These are phyloP conservation scores for Melanaphis sacchari DNA, from an alignment of 1,140 invertebrate genomes.

Conservation along the genomic window DNA sequence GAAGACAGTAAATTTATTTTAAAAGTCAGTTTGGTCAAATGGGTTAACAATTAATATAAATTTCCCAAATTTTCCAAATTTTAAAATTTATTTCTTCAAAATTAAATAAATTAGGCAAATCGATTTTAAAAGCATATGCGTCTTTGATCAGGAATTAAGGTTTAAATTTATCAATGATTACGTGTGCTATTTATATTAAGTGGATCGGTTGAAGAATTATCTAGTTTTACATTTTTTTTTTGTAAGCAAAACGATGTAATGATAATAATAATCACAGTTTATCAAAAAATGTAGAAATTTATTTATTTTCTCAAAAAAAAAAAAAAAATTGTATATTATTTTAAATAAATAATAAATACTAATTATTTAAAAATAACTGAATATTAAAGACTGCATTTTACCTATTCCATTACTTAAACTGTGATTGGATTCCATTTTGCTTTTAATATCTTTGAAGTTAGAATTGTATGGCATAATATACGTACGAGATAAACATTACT, in stretches of 20 bases:
- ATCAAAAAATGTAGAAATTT: neutral
- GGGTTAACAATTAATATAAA: neutral
- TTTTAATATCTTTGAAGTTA: too few species aligned
- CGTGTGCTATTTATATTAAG: neutral
- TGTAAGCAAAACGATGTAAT: neutral
- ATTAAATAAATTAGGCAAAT: neutral
- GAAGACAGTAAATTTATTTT: neutral
- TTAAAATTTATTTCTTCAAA: neutral
- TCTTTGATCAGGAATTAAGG: neutral
- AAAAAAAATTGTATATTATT: neutral
- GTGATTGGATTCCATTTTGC: too few species aligned
- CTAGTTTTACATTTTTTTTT: neutral
- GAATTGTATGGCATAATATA: too few species aligned
- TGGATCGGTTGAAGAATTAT: neutral
- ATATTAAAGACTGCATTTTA: too few species aligned
- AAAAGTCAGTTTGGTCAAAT: neutral
- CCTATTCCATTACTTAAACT: too few species aligned
- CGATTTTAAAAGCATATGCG: neutral
- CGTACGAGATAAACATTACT: too few species aligned
- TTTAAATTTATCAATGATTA: neutral
- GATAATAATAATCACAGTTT: neutral
- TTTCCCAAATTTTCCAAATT: neutral
- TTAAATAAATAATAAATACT: too few species aligned
- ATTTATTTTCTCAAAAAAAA: neutral
- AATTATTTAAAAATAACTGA: too few species aligned